phyloP scores from a whole-genome alignment of 2,113 vertebrate species.

The Poecilia latipinna region DNA sequence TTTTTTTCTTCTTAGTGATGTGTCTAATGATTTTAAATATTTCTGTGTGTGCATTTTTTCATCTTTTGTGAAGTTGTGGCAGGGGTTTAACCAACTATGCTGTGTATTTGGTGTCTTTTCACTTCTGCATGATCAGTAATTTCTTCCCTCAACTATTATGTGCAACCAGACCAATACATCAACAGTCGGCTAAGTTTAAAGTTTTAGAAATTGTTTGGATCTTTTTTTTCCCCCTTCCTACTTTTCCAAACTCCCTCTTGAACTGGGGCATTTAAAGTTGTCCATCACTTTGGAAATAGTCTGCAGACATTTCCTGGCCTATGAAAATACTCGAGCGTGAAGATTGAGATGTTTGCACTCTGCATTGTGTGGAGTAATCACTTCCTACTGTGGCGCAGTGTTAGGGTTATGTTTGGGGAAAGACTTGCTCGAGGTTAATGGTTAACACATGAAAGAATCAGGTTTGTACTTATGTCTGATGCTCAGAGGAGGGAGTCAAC shows the following conservation, averaged over 20 bases:
- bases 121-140: conserved; percentile 6
- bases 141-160: conserved; percentile 2
- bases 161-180: conserved; percentile 37
- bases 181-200: conserved; percentile 25
- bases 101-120: conserved; percentile 24
- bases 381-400: conserved; percentile 36
- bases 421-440: conserved; percentile 58
- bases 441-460: conserved; percentile 61
- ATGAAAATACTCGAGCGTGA: conserved; percentile 19
- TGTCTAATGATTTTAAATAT: background rate
- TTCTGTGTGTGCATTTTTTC: conserved; percentile 2
- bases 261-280: conserved; percentile 3
- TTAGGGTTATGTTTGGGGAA: conserved; percentile 40
- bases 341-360: conserved; percentile 41
- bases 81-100: background rate
- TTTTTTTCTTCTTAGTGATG: background rate
- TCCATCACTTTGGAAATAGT: conserved; percentile 33
- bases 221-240: background rate
- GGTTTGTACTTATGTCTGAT: conserved; percentile 53
- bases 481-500: conserved; percentile 40
- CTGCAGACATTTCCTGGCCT: conserved; percentile 11
- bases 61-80: background rate
- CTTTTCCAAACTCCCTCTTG: background rate
- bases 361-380: conserved; percentile 25
- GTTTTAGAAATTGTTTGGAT: conserved; percentile 26